phyloP scores from a whole-genome alignment of 2,888 invertebrate genomes.

The Idaea straminata region DNA sequence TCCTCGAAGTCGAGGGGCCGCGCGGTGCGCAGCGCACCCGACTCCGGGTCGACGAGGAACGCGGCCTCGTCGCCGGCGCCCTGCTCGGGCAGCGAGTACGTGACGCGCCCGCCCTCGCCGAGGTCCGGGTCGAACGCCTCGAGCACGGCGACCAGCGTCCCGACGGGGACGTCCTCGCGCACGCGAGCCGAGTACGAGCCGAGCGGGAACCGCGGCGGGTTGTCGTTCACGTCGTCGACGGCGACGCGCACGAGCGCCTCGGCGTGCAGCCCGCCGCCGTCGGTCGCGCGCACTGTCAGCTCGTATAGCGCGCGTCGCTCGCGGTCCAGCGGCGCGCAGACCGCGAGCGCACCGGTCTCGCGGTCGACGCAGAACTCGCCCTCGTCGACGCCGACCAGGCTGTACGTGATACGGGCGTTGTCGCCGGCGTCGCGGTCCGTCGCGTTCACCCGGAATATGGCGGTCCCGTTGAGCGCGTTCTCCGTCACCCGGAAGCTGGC shows the following conservation, averaged over 20 bases:
- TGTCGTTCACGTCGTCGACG: conserved; percentile 95
- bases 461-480: conserved; percentile 91
- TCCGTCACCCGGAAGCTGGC: conserved; percentile 93
- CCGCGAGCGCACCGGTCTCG: conserved; percentile 86
- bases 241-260: conserved; percentile 90
- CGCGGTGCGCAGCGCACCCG: conserved; percentile 91
- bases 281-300: conserved; percentile 88
- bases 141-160: conserved; percentile 92
- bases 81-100: conserved; percentile 88
- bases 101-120: conserved; percentile 88
- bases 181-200: conserved; percentile 88
- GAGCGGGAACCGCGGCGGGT: conserved; percentile 90
- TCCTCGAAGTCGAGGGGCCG: conserved; percentile 92
- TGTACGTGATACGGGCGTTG: conserved; percentile 88
- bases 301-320: conserved; percentile 91
- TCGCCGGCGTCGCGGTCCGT: conserved; percentile 91
- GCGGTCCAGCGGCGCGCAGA: conserved; percentile 89
- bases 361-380: conserved; percentile 91
- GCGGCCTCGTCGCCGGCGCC: conserved; percentile 78
- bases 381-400: conserved; percentile 85
- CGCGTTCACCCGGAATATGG: conserved; percentile 90
- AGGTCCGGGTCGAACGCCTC: conserved; percentile 91
- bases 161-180: conserved; percentile 94
- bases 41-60: conserved; percentile 91
- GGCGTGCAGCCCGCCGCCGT: conserved; percentile 88